Conservation (phyloP, 2,797 vertebrate species). For the Pantherophis alleghaniensis region DNA sequence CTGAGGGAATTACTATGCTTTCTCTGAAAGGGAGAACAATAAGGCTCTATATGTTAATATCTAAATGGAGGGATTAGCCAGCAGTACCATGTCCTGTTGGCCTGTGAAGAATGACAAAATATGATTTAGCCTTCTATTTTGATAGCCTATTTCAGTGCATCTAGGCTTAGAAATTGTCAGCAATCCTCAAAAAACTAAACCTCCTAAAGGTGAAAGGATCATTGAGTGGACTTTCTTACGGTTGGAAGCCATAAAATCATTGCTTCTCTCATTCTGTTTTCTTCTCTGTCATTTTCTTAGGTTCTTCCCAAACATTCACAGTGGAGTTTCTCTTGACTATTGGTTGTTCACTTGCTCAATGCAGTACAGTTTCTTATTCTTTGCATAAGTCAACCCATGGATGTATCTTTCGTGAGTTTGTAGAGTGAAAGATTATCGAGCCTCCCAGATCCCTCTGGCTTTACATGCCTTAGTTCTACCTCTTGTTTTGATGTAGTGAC, state of each 20-base stretch:
- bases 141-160: neutral
- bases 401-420: neutral
- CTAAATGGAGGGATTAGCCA: slow-evolving; percentile 58
- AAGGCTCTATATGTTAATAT: slow-evolving; percentile 55
- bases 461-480: neutral
- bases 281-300: neutral
- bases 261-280: neutral
- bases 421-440: neutral
- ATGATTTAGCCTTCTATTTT: neutral
- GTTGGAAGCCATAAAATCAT: neutral
- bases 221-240: neutral
- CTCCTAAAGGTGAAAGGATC: neutral
- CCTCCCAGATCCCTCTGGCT: neutral
- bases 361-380: neutral
- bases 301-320: neutral
- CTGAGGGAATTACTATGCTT: slow-evolving; percentile 51
- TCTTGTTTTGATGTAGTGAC: neutral
- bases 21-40: slow-evolving; percentile 54
- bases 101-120: slow-evolving; percentile 17
- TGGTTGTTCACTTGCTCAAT: neutral
- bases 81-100: slow-evolving; percentile 32
- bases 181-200: neutral
- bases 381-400: neutral
- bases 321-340: neutral
- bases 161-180: neutral